Evolutionary conservation across 1,140 invertebrate genomes (phyloP).

Genomic region (Drosophila repleta): DNA sequence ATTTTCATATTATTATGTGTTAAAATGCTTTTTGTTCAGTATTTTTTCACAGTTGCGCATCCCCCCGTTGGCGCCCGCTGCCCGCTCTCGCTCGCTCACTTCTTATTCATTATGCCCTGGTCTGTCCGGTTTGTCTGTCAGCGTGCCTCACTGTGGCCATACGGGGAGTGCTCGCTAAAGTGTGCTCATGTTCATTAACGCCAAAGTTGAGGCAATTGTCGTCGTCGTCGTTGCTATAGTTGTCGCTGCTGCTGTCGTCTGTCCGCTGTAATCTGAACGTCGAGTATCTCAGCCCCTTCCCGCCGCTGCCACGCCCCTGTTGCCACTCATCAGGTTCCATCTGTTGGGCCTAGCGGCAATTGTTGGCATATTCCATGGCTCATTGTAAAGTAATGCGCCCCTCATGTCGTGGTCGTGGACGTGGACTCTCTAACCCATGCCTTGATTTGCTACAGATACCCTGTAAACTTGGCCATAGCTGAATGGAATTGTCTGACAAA

Average conservation of each 20-base stretch:
- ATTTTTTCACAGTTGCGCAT: slow-evolving; percentile 46
- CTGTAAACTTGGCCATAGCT: not conserved
- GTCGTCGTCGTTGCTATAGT: slow-evolving; percentile 39
- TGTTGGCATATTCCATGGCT: slow-evolving; percentile 68
- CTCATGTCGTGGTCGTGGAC: slow-evolving; percentile 1
- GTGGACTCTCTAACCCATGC: not conserved
- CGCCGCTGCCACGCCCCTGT: not conserved
- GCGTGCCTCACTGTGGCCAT: slow-evolving; percentile 45
- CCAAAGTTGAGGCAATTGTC: slow-evolving; percentile 81
- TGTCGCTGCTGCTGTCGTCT: slow-evolving; percentile 17
- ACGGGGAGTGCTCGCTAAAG: slow-evolving; percentile 58
- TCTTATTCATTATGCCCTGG: slow-evolving; percentile 65
- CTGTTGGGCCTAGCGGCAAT: slow-evolving; percentile 34
- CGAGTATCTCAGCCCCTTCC: slow-evolving; percentile 4
- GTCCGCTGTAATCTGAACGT: slow-evolving; percentile 55
- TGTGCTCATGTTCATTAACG: slow-evolving; percentile 82
- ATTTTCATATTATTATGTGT: slow-evolving; percentile 82
- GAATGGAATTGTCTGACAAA: not conserved
- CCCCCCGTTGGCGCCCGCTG: not conserved
- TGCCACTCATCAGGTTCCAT: not conserved
- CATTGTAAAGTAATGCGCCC: slow-evolving; percentile 59
- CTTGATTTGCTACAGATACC: slow-evolving; percentile 27
- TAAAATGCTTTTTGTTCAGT: slow-evolving; percentile 76
- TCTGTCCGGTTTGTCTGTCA: slow-evolving; percentile 41
- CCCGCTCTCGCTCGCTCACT: slow-evolving; percentile 34